Base-by-base conservation (phyloP, 2,888 invertebrate genomes). In the Tromatobia lineatoria region DNA sequence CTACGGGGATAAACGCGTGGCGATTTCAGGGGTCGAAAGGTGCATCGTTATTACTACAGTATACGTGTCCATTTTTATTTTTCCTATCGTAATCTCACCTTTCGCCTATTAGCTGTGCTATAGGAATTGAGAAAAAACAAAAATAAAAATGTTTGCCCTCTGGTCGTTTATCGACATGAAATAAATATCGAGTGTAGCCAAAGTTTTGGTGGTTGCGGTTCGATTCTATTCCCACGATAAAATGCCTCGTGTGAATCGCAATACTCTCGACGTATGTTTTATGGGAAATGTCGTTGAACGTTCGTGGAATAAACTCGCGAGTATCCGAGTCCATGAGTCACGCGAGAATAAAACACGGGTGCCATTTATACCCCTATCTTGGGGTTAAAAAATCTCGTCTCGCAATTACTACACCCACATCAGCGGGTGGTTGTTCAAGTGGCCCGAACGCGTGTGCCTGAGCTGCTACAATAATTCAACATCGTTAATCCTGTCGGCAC, bases 401-500 rank as follows among this genome's bases (percentile, higher is more conserved):
- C 73, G 81, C 74, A 85, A 84, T 81, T 83, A 83, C 79, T 74
- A 82, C 80, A 84, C 82, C 74, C 80, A 80, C 84, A 81, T 38
- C 54, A 69, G 61, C 77, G 80, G 76, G 78, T 77, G 80, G 80
- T 80, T 57, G 69, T 10, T 38, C 38, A 81, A 47, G 47, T 57
- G 66, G 59, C 57, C 10, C 54, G 70, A 75, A 54, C 66, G 71
- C 57, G 76, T 64, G 18, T 45, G 54, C n/a, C 8, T 25, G 57
- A 38, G 81, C 71, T 85, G 71, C 86, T 87, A 87, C 89, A 89
- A 93, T 93, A 92, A 93, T 90, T 93, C 92, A 93, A 80, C 91
- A 91, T 91, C 91, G 91, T 93, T 92, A 93, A 93, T 93, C 91
- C 92, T 89, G 91, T 91, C 90, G 90, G 91, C 92, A 89, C 91